A percentile compares a stretch with the other conserved stretches of the same genome.
phyloP scores from a whole-genome alignment of 1,140 invertebrate species.

The Adelges cooleyi region DNA sequence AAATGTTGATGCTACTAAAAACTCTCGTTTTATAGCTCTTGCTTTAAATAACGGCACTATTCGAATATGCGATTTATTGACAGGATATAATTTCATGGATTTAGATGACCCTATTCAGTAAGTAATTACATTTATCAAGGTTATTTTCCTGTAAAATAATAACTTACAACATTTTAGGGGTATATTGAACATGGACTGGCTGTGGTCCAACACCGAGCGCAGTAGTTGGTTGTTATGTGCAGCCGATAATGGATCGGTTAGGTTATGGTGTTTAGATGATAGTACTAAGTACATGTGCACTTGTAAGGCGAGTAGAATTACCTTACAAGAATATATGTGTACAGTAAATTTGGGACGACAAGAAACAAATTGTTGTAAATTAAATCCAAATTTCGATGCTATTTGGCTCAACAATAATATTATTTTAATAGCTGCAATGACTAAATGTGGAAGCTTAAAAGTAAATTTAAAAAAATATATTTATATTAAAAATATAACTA shows the following conservation, averaged over 20 bases:
- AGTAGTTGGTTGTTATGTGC: slow-evolving; percentile 12
- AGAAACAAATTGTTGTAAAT: slow-evolving; percentile 5
- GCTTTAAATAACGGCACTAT: slow-evolving; percentile 13
- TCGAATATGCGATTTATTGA: not conserved
- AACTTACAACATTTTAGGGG: not conserved
- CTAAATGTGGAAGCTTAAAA: slow-evolving; percentile 12
- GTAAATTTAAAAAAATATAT: not conserved
- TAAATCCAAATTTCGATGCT: slow-evolving; percentile 19
- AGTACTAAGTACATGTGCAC: not conserved
- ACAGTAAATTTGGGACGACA: not conserved
- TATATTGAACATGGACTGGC: slow-evolving; percentile 1
- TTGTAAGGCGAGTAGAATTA: not conserved
- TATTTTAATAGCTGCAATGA: slow-evolving; percentile 2
- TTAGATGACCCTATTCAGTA: slow-evolving; percentile 8
- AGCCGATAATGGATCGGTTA: slow-evolving; percentile 4
- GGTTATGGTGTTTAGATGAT: slow-evolving; percentile 4
- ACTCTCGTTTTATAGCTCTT: not conserved
- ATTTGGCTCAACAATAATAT: slow-evolving; percentile 1
- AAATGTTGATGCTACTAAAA: not conserved
- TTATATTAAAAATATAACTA: not conserved
- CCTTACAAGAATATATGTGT: not conserved
- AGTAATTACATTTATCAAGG: not conserved
- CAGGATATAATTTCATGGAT: not conserved
- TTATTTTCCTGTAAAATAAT: too few species aligned
- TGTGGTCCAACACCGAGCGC: slow-evolving; percentile 1